Conservation (phyloP, 2,113 vertebrate species). For the Mormyrus lacerda region DNA sequence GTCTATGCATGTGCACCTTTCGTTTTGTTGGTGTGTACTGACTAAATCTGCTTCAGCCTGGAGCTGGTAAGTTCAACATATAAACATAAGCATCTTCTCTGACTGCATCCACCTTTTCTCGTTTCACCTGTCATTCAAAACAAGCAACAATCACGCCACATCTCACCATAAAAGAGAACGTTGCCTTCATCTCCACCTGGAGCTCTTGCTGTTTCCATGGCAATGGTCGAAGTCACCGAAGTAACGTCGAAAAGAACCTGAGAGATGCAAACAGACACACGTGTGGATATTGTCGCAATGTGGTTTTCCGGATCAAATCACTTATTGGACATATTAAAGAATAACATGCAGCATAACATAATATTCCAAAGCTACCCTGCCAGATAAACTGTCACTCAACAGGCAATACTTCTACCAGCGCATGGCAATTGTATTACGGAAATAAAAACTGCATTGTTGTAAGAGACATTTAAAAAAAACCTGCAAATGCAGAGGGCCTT, state of each 20-base stretch:
- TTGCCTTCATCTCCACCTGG: slow-evolving; percentile 6
- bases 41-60: background rate
- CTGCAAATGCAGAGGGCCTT: background rate
- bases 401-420: background rate
- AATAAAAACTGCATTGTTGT: background rate
- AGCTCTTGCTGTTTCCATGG: slow-evolving; percentile 15
- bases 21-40: background rate
- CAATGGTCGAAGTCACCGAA: background rate
- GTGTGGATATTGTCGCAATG: background rate
- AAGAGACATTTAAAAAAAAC: background rate
- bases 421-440: background rate
- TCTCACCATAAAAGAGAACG: background rate
- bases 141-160: background rate
- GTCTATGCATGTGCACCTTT: background rate
- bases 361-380: background rate
- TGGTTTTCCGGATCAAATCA: background rate
- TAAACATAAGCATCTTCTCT: background rate
- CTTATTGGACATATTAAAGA: background rate
- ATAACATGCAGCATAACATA: background rate
- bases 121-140: background rate
- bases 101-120: background rate
- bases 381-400: background rate
- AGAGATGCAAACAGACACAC: background rate
- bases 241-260: background rate
- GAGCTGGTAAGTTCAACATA: background rate